Evolutionary conservation across 2,113 vertebrate genomes (phyloP).

Genomic region (Oceanodroma tethys): DNA sequence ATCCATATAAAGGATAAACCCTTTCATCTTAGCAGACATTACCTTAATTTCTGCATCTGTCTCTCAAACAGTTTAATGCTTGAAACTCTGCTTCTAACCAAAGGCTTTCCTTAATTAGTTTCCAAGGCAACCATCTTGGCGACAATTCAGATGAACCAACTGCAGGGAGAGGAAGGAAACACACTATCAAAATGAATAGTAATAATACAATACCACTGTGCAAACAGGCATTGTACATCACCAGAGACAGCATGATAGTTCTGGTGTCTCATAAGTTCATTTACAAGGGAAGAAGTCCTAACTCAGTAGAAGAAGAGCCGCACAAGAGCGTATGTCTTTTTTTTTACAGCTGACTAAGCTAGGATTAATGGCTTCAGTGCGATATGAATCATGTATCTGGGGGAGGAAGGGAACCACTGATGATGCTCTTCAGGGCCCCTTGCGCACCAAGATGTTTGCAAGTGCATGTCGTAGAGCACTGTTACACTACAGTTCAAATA

Average conservation of each 20-base stretch:
- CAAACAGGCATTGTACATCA: constrained; percentile 54
- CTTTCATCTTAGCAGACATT: constrained; percentile 66
- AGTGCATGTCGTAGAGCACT: accelerated
- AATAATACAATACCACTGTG: constrained; percentile 51
- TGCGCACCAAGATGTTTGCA: background rate
- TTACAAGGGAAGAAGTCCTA: constrained; percentile 16
- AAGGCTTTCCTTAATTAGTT: constrained; percentile 68
- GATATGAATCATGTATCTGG: background rate
- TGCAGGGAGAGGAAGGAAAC: constrained; percentile 54
- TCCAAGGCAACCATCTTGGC: constrained; percentile 67
- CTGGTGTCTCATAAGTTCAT: constrained; percentile 31
- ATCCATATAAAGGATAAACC: constrained; percentile 43
- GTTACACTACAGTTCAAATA: background rate
- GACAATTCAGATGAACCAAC: constrained; percentile 47
- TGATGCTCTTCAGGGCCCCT: background rate
- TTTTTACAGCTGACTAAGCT: background rate
- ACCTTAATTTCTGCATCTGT: constrained; percentile 73
- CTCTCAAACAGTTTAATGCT: constrained; percentile 64
- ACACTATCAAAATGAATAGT: constrained; percentile 52
- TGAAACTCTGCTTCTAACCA: constrained; percentile 59
- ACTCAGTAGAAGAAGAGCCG: background rate
- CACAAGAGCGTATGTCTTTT: background rate
- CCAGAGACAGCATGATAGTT: background rate
- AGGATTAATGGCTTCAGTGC: background rate
- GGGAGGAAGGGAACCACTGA: background rate